These are phyloP conservation scores for Neotragus pygmaeus DNA, from an alignment of 2,113 vertebrate species.

Conservation along the genomic window DNA sequence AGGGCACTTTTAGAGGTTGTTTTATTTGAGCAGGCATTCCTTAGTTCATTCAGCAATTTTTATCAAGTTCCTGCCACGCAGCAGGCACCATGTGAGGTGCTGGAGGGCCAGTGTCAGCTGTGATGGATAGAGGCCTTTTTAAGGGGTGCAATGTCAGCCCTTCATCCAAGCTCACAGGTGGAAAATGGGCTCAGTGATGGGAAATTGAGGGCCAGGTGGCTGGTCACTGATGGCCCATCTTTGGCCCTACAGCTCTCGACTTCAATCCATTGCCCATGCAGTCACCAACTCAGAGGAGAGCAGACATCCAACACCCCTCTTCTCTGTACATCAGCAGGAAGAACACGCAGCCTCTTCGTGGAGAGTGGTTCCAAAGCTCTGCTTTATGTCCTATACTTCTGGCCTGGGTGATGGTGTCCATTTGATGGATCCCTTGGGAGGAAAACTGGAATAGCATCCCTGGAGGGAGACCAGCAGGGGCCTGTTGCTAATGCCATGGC, in stretches of 20 bases:
- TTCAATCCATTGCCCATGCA: rapidly evolving
- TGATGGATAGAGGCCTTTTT: background rate
- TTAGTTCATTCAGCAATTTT: background rate
- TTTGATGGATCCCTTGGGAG: background rate
- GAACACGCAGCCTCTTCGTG: background rate
- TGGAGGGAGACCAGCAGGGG: background rate
- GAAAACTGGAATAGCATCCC: background rate
- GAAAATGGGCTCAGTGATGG: background rate
- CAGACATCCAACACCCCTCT: background rate
- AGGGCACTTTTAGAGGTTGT: background rate
- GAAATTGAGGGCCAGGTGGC: background rate
- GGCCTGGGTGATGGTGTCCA: background rate
- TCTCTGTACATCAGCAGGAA: background rate
- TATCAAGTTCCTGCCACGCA: rapidly evolving
- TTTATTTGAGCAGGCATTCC: background rate
- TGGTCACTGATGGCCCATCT: background rate
- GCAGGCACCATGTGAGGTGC: background rate
- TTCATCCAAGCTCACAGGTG: background rate
- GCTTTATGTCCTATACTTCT: background rate
- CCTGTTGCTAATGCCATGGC: background rate
- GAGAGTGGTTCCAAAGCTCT: background rate
- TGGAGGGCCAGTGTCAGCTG: background rate
- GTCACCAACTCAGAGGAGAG: background rate
- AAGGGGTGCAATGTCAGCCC: background rate
- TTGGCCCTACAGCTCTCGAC: background rate